phyloP scores from a whole-genome alignment of 2,113 vertebrate species.

The Oreochromis spilurus region DNA sequence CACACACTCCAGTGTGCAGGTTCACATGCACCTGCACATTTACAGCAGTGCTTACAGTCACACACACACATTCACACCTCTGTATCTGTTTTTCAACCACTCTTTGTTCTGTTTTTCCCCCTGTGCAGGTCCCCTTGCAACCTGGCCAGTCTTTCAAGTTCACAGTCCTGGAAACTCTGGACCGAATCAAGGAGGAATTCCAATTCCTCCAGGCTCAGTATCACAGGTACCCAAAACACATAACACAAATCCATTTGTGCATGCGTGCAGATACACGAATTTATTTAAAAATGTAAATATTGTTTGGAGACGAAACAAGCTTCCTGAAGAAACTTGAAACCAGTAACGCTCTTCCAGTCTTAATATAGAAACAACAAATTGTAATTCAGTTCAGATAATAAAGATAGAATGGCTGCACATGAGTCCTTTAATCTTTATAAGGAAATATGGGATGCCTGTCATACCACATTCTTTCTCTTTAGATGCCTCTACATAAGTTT shows the following conservation, averaged over 20 bases:
- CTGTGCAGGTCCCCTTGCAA: constrained; percentile 78
- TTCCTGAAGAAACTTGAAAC: not conserved
- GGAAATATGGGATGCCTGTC: not conserved
- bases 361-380: not conserved
- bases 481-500: not conserved
- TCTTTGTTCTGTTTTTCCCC: not conserved
- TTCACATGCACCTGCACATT: not conserved
- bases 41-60: not conserved
- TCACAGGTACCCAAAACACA: constrained; percentile 76
- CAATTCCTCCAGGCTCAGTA: constrained; percentile 92
- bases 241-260: not conserved
- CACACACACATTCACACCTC: not conserved
- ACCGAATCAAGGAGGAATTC: constrained; percentile 90
- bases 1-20: not conserved
- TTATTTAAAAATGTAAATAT: not conserved
- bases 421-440: not conserved
- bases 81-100: not conserved
- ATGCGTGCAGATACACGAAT: not conserved
- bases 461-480: not conserved
- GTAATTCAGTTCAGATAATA: not conserved
- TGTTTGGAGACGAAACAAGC: not conserved
- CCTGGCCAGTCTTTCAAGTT: constrained; percentile 90
- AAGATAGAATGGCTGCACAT: not conserved
- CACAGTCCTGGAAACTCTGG: constrained; percentile 87
- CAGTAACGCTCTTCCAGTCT: not conserved